Evolutionary conservation across 2,888 invertebrate genomes (phyloP), one percentile per base, ranked within the genome.

Genomic region (Lasioglossum lativentre): DNA sequence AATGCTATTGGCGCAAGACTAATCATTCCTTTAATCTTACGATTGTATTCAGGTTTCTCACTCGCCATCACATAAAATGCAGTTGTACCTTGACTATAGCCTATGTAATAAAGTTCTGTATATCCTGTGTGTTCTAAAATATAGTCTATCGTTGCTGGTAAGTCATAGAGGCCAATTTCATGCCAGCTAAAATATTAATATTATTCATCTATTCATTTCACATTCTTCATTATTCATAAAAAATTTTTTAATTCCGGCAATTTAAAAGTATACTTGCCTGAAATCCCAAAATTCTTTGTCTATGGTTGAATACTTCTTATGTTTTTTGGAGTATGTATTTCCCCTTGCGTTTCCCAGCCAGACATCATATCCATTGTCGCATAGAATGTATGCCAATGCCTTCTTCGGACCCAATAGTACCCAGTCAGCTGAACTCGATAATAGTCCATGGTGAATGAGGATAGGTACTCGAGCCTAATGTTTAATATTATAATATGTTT

Each of bases 21-120:
- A 76, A 93, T 91, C 95, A 95, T 95, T 75, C 91, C 93, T 66
- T 88, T 93, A 77, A 95, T 92, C 92, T 95, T 95, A 23, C 89
- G 89, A 85, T 94, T 95, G 82, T 95, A 95, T 85, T 95, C 95
- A 16, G 95, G 94, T 79, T 93, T 93, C 47, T 95, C 95, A 52
- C 95, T 94, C 34, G 92, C 92, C 93, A 95, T 95, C 23, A 95
- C 94, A 82, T 93, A 95, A 84, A 95, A 95, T 71, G 93, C 90
- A 16, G 95, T 95, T n/a, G 95, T 95, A 47, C 96, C 97, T 93
- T 97, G 96, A 68, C 96, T 96, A 90, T 97, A 96, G 5, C 97
- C 97, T 27, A 96, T 94, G 92, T 96, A 96, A 89, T 95, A 95
- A 6, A 97, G 88, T 66, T 95, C 93, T 12, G 94, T 87, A 66